phyloP scores from a whole-genome alignment of 2,797 vertebrate genomes.

The Bryconaethiops microstoma region DNA sequence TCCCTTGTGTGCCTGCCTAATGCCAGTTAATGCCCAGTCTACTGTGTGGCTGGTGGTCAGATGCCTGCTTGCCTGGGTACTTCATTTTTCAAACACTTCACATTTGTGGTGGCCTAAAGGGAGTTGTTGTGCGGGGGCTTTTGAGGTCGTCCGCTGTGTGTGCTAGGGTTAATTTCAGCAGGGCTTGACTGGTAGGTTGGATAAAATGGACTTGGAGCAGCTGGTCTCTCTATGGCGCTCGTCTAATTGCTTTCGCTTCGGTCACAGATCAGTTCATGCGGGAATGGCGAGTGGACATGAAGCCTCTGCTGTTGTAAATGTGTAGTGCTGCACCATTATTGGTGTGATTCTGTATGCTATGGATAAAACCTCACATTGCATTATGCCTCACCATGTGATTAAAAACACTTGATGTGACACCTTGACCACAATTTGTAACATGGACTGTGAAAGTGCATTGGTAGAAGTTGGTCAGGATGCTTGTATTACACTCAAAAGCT shows the following conservation, averaged over 20 bases:
- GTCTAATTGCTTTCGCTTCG: neutral
- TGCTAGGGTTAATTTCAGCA: neutral
- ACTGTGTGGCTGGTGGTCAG: conserved; percentile 20
- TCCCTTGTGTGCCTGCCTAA: conserved; percentile 2
- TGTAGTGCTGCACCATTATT: neutral
- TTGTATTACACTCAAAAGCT: too few relatives aligned
- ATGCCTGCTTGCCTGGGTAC: neutral
- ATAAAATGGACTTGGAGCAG: neutral
- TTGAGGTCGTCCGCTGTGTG: neutral
- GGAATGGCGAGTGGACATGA: neutral
- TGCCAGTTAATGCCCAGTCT: conserved; percentile 1
- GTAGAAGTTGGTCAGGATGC: too few relatives aligned
- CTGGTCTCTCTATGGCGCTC: neutral
- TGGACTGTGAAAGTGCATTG: too few relatives aligned
- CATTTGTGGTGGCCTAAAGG: neutral
- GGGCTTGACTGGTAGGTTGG: neutral
- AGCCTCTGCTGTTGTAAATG: neutral
- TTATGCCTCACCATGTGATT: neutral
- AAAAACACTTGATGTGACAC: too few relatives aligned
- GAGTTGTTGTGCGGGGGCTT: too few relatives aligned
- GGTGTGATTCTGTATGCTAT: neutral
- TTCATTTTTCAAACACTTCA: neutral
- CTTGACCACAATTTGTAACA: too few relatives aligned
- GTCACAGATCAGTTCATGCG: neutral
- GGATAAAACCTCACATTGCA: neutral